Evolutionary conservation across 1,140 invertebrate genomes (phyloP).

Genomic region (Cotesia typhae): DNA sequence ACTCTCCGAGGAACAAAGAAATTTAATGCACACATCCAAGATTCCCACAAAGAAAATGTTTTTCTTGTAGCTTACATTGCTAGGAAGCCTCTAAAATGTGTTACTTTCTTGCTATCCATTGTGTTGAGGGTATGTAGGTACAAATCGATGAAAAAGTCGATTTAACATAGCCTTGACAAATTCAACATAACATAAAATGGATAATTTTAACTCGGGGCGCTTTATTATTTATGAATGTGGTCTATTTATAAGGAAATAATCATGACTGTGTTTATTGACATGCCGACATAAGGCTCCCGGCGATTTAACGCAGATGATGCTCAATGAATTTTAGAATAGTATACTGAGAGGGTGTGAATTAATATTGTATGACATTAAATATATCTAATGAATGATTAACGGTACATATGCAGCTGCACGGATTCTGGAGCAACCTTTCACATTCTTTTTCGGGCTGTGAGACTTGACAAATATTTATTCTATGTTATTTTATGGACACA

Average conservation of each 20-base stretch:
- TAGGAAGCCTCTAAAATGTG: too few relatives aligned
- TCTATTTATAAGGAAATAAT: background rate
- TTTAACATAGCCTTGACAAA: too few relatives aligned
- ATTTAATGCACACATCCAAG: too few relatives aligned
- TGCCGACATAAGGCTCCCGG: background rate
- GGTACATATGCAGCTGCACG: conserved; percentile 13
- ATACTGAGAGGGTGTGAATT: too few relatives aligned
- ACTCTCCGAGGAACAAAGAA: background rate
- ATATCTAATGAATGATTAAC: background rate
- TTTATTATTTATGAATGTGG: background rate
- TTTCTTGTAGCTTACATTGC: too few relatives aligned
- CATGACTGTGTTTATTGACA: conserved; percentile 7
- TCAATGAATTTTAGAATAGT: background rate
- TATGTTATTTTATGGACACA: background rate
- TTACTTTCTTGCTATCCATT: too few relatives aligned
- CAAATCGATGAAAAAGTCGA: too few relatives aligned
- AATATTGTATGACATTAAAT: background rate
- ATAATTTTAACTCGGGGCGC: too few relatives aligned
- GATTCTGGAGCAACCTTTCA: background rate
- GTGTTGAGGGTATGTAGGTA: too few relatives aligned
- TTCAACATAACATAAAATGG: too few relatives aligned
- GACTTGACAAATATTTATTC: conserved; percentile 2
- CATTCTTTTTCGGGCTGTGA: background rate
- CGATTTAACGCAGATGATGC: conserved; percentile 2
- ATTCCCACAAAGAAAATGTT: too few relatives aligned